Base-by-base conservation (phyloP, 1,140 invertebrate species). In the Vollenhovia emeryi region DNA sequence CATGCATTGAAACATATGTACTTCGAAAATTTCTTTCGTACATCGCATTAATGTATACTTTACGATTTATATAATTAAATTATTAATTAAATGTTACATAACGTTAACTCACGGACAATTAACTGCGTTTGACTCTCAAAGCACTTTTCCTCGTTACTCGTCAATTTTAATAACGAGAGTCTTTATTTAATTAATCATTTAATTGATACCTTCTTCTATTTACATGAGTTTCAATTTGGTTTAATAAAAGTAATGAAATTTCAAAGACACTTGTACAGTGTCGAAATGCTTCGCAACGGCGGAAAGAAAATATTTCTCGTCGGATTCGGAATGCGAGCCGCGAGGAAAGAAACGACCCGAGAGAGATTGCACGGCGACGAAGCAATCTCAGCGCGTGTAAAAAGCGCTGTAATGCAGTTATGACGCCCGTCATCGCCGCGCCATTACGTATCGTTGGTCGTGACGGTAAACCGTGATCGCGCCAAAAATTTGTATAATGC, bases 401-500 rank as follows among this genome's bases (percentile, higher is more conserved):
- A 82, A 82, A 71, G 13, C n/a, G 40, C 13, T 43, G 50, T 79
- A 79, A 79, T 40, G 76, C 48, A 68, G 45, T 68, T 66, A 75
- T 24, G 73, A 60, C 73, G 24, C 24, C 24, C 36, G 15, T 55
- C 52, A 50, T 36, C 27, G n/a, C 5, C 43, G 24, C 2, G n/a
- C 21, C 21, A 13, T 27, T 52, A 48, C 68, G 33, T 43, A 69
- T 71, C 50, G 55, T 55, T 33, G 30, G 27, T 11, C 13, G 3
- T 40, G 27, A 86, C 59, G 69, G 30, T 83, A 82, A 86, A 74
- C 40, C 62, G 52, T 50, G 57, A 57, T 86, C 62, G 68, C 27
- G 40, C 36, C 1, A 24, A 60, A n/a, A 45, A 75, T 64, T 68
- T 73, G 71, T 60, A 36, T 50, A 60, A 64, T 69, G 52, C 33